phyloP scores from a whole-genome alignment of 1,140 invertebrate genomes.

The Drosophila nigrodunni region DNA sequence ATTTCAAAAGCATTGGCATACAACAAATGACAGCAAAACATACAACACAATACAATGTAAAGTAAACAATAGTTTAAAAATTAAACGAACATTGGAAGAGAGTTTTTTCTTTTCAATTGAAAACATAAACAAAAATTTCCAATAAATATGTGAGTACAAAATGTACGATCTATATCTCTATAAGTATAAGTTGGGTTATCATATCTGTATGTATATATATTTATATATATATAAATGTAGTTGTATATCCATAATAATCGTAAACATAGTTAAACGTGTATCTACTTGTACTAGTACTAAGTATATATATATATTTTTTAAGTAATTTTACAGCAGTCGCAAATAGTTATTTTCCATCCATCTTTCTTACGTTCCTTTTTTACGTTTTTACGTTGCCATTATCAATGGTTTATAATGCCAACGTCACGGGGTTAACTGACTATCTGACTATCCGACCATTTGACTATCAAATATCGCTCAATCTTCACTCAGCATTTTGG shows the following conservation, averaged over 20 bases:
- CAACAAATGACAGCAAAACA: constrained; percentile 71
- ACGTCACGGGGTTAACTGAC: constrained; percentile 50
- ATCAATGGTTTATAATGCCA: constrained; percentile 20
- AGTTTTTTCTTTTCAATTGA: constrained; percentile 26
- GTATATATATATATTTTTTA: constrained; percentile 1
- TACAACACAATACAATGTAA: constrained; percentile 70
- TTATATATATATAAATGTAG: constrained; percentile 49
- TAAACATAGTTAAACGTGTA: constrained; percentile 72
- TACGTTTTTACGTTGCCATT: constrained; percentile 18
- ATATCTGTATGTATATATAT: constrained; percentile 44
- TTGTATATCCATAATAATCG: constrained; percentile 38
- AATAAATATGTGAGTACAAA: constrained; percentile 73
- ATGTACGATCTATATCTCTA: constrained; percentile 50
- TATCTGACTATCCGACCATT: constrained; percentile 33
- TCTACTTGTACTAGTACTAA: constrained; percentile 26
- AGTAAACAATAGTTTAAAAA: constrained; percentile 40
- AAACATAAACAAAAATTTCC: constrained; percentile 72
- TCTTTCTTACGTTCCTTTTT: no score
- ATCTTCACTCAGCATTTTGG: constrained; percentile 37
- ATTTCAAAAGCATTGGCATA: constrained; percentile 46
- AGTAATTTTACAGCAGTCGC: constrained; percentile 74
- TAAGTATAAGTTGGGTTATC: constrained; percentile 55
- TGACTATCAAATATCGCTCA: constrained; percentile 79
- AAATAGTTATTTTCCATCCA: constrained; percentile 53
- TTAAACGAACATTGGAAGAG: constrained; percentile 60